phyloP scores from a whole-genome alignment of 2,888 invertebrate genomes.

The Venusia cambrica region DNA sequence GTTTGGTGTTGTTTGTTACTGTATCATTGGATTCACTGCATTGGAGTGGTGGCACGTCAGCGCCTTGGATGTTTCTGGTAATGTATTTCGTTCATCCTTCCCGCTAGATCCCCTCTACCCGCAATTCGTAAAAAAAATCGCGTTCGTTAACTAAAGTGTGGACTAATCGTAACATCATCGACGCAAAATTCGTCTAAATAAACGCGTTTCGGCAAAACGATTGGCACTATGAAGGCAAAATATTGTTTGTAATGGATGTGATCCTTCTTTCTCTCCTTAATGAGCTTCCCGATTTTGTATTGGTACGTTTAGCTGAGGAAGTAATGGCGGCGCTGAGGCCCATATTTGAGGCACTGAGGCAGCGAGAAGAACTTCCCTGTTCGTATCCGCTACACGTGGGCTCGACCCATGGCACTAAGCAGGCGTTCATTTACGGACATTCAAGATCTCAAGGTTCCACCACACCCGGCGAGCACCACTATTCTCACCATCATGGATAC shows the following conservation, averaged over 20 bases:
- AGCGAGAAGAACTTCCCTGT: slow-evolving; percentile 94
- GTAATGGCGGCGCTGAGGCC: slow-evolving; percentile 97
- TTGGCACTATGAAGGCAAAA: slow-evolving; percentile 77
- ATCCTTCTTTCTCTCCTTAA: slow-evolving; percentile 59
- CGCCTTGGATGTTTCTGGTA: slow-evolving; percentile 75
- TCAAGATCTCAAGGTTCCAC: slow-evolving; percentile 83
- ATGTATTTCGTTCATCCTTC: slow-evolving; percentile 70
- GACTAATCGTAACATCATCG: slow-evolving; percentile 63
- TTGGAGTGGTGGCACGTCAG: slow-evolving; percentile 79
- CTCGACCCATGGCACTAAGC: slow-evolving; percentile 83
- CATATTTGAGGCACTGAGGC: slow-evolving; percentile 95
- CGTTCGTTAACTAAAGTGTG: slow-evolving; percentile 64
- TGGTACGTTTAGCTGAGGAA: slow-evolving; percentile 90
- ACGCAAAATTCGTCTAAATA: slow-evolving; percentile 47
- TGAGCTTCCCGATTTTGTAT: slow-evolving; percentile 73
- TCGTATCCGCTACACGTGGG: slow-evolving; percentile 95
- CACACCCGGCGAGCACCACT: slow-evolving; percentile 83
- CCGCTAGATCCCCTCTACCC: slow-evolving; percentile 68
- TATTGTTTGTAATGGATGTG: slow-evolving; percentile 45
- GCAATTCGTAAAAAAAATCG: slow-evolving; percentile 55
- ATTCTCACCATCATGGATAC: slow-evolving; percentile 85
- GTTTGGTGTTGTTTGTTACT: slow-evolving; percentile 76
- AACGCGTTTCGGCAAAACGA: slow-evolving; percentile 63
- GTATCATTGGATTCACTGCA: slow-evolving; percentile 75
- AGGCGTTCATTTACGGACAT: slow-evolving; percentile 82